Evolutionary conservation across 2,888 invertebrate genomes (phyloP), one percentile per base, ranked within the genome.

Genomic region (Brachycybe producta): DNA sequence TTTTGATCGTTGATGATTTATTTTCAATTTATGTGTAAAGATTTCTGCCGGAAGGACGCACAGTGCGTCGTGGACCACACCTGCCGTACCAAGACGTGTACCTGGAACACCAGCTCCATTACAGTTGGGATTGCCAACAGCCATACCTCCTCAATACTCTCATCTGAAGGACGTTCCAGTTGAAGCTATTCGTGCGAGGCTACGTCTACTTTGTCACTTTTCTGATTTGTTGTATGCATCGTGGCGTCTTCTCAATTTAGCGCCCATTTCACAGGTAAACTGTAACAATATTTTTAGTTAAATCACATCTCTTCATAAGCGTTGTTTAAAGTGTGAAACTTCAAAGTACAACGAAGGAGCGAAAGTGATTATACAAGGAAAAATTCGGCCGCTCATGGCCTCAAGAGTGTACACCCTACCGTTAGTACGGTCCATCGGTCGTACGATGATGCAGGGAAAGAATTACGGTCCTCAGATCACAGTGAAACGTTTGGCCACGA

Each of bases 401-500:
- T 73, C 76, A 1, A 62, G 75, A 44, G 76, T 78, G 3, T 76
- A 76, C 61, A 77, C 76, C 0, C 65, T 78, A 53, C 78, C 78
- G 1, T 70, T 79, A 60, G 76, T 78, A 2, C 64, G 77, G 46
- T 73, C 75, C 54, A 69, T 78, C 8, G 75, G 77, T n/a, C 72
- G 76, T 52, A 79, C 77, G 1, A 78, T 78, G 78, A 73, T 77
- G 8, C 77, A 77, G 62, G 77, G 77, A 17, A 71, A 75, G 57
- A 78, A 77, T 62, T 78, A 77, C 58, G 78, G 78, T 1, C 78
- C 78, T 1, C 76, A 75, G 61, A 76, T 79, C 24, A 76, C 75
- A 5, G 77, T 79, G 11, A 71, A 74, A 56, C 64, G 79, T 39
- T 68, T 79, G 26, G 69, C 73, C 5, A 74, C 74, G 46, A 72